Evolutionary conservation across 2,113 vertebrate species (phyloP).

Genomic region (Polypterus bichir): DNA sequence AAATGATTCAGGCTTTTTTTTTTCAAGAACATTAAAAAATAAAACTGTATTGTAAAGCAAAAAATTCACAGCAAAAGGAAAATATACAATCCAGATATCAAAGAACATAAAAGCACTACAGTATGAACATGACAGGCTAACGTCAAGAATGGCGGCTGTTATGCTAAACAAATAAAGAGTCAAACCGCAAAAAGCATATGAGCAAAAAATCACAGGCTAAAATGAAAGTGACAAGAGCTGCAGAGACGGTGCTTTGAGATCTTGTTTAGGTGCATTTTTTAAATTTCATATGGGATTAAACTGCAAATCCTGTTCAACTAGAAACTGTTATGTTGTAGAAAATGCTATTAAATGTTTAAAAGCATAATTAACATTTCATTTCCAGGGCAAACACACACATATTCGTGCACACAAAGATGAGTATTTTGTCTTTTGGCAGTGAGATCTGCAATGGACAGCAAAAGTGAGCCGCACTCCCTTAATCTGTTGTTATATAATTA

Average conservation of each 20-base stretch:
- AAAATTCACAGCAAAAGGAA: conserved; percentile 8
- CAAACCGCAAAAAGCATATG: background rate
- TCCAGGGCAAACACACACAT: conserved; percentile 17
- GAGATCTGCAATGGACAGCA: conserved; percentile 35
- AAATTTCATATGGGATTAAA: too few relatives aligned
- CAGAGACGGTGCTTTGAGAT: background rate
- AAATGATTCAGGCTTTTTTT: background rate
- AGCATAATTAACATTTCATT: conserved; percentile 27
- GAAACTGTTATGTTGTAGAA: conserved; percentile 30
- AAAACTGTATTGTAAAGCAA: background rate
- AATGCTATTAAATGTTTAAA: conserved; percentile 20
- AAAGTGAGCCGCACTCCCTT: conserved; percentile 21
- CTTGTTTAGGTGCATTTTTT: too few relatives aligned
- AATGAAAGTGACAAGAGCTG: background rate
- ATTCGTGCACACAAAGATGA: conserved; percentile 20
- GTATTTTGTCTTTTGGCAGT: conserved; percentile 29
- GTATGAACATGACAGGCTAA: background rate
- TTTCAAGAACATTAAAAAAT: background rate
- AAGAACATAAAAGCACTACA: conserved; percentile 7
- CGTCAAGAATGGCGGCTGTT: background rate
- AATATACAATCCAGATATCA: conserved; percentile 7
- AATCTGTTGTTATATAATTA: conserved; percentile 22
- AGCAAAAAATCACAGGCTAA: conserved; percentile 1
- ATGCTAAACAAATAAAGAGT: too few relatives aligned
- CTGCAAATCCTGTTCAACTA: background rate